Evolutionary conservation across 2,113 vertebrate species (phyloP).

Genomic region (Hemibagrus wyckioides): DNA sequence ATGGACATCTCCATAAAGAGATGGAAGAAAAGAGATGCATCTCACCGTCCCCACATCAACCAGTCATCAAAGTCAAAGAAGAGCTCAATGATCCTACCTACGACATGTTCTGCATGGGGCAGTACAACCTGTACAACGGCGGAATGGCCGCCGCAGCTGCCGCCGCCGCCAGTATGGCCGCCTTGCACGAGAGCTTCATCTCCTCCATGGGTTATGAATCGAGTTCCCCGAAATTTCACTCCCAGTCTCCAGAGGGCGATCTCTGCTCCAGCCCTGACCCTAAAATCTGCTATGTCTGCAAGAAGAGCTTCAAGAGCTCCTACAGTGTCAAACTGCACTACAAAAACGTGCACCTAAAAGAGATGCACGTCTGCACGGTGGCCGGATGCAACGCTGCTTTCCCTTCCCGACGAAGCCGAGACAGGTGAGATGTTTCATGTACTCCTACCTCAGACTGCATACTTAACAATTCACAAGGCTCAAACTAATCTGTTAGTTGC

Average conservation of each 20-base stretch:
- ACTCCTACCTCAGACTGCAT: not conserved
- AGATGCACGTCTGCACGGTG: conserved; percentile 99
- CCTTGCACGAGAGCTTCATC: conserved; percentile 93
- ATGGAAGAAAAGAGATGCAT: conserved; percentile 84
- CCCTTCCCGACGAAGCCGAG: conserved; percentile 96
- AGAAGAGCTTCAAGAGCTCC: conserved; percentile 99
- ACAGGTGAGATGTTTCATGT: conserved; percentile 83
- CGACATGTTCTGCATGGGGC: conserved; percentile 99
- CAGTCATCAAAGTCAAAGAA: conserved; percentile 93
- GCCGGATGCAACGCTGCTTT: conserved; percentile 98
- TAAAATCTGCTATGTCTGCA: conserved; percentile 99
- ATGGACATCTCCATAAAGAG: conserved; percentile 74
- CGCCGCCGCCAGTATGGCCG: conserved; percentile 88
- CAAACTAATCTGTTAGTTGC: not conserved
- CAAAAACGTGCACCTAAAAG: conserved; percentile 99
- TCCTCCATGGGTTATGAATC: conserved; percentile 92
- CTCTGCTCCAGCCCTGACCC: conserved; percentile 96
- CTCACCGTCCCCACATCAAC: conserved; percentile 81
- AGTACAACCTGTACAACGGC: conserved; percentile 96
- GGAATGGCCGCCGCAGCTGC: conserved; percentile 84
- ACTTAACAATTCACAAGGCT: conserved; percentile 1
- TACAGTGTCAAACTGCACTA: conserved; percentile 99
- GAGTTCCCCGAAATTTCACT: conserved; percentile 93
- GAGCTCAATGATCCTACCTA: conserved; percentile 96
- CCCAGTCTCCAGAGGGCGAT: conserved; percentile 91